Base-by-base conservation (phyloP, 2,113 vertebrate species). In the Poicephalus meyeri region DNA sequence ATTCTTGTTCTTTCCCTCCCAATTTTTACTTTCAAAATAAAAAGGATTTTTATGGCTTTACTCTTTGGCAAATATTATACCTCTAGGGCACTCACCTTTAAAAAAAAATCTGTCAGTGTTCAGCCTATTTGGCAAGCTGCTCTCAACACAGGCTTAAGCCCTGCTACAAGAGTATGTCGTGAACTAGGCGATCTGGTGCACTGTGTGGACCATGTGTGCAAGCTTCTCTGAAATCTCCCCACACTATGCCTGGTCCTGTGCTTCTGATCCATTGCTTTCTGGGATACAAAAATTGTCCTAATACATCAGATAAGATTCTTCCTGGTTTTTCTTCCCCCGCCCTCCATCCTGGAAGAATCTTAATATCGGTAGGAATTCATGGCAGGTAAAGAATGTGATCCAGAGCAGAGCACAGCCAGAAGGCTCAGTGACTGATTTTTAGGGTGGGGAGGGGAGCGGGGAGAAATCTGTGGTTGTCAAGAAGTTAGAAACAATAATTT, bases 21-120 rank as follows among this genome's bases (percentile, higher is more conserved):
- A 16, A 18, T 52, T 52, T 89, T 23, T 52, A 66, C 42, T 10
- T 80, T 84, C 37, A n/a, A 86, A 88, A 84, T 81, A 81, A 68
- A 70, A 91, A 71, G 19, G 12, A 39, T 79, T 94, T 81, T 84
- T 80, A 83, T 74, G 61, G 16, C 56, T 84, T 81, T 86, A 37
- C 92, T 92, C 61, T 92, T 91, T 81, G 53, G 83, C 83, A 94
- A 87, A 81, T n/a, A 24, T 35, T 87, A 86, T 86, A 49, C 72
- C 44, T 68, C 28, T 84, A 72, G 76, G 31, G 31, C 86, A 81
- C 41, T 31, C 63, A 84, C 65, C 47, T 91, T 91, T 73, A 33
- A 81, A 95, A 79, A 41, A 79, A 37, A 81, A 42, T 53, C 50
- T 96, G 83, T 52, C 73, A 85, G 41, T 55, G 42, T 63, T 78